Conservation (phyloP, 2,113 vertebrate genomes). For the Crocuta crocuta region DNA sequence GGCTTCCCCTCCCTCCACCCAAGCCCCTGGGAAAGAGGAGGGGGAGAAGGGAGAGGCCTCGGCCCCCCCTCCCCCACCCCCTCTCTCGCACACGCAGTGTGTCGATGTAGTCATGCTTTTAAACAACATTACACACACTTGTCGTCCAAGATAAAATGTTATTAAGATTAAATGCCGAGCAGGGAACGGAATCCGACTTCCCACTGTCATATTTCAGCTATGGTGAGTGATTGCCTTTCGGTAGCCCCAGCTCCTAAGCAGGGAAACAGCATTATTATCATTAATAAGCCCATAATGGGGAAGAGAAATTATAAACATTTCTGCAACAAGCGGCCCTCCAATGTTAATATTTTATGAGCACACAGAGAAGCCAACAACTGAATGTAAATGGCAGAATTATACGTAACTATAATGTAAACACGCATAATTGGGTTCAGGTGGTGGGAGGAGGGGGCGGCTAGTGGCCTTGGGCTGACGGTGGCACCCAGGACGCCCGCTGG, state of each 20-base stretch:
- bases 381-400: conserved; percentile 73
- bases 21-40: conserved; percentile 45
- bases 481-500: background rate
- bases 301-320: conserved; percentile 82
- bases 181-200: conserved; percentile 85
- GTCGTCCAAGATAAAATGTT: conserved; percentile 89
- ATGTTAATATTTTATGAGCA: conserved; percentile 82
- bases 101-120: conserved; percentile 84
- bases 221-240: conserved; percentile 64
- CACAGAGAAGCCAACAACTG: conserved; percentile 66
- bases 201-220: conserved; percentile 80
- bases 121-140: conserved; percentile 88
- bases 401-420: conserved; percentile 69
- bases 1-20: background rate
- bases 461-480: background rate
- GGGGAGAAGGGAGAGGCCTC: background rate
- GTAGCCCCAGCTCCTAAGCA: conserved; percentile 78
- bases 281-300: conserved; percentile 84
- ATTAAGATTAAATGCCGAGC: conserved; percentile 89
- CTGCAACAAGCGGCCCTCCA: conserved; percentile 77
- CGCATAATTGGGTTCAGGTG: conserved; percentile 51
- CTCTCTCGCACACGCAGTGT: conserved; percentile 53
- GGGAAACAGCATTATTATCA: conserved; percentile 81
- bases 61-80: background rate
- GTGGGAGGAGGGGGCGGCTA: background rate